phyloP scores from a whole-genome alignment of 2,888 invertebrate species.

The Andrena fulva region DNA sequence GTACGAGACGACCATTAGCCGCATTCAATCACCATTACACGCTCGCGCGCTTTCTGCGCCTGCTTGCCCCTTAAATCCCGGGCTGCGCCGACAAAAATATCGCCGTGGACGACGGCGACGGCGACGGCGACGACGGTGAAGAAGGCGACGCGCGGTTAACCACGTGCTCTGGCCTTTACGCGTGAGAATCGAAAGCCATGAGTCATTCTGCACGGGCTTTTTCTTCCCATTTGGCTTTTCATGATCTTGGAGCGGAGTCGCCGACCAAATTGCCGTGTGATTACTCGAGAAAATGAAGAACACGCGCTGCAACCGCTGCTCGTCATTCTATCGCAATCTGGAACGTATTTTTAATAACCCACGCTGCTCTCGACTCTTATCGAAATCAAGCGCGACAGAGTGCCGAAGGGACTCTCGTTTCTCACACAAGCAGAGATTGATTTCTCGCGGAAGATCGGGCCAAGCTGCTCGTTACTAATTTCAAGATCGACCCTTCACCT shows the following conservation, averaged over 20 bases:
- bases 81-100: conserved; percentile 59
- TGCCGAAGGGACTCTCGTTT: too few relatives aligned
- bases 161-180: conserved; percentile 12
- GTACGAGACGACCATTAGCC: conserved; percentile 74
- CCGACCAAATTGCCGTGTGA: neutral
- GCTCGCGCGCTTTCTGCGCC: conserved; percentile 73
- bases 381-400: too few relatives aligned
- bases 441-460: too few relatives aligned
- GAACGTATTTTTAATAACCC: neutral
- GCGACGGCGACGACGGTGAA: neutral
- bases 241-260: conserved; percentile 6
- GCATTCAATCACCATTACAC: conserved; percentile 78
- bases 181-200: conserved; percentile 30
- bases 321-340: neutral
- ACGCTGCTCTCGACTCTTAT: too few relatives aligned
- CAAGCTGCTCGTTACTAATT: neutral
- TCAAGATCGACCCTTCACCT: neutral
- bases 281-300: conserved; percentile 1
- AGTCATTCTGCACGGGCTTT: conserved; percentile 9
- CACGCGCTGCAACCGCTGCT: neutral
- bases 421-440: too few relatives aligned
- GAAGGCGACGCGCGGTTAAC: neutral
- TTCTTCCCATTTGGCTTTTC: neutral
- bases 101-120: conserved; percentile 25
- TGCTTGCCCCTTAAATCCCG: conserved; percentile 70